Evolutionary conservation across 2,113 vertebrate genomes (phyloP).

Genomic region (Candoia aspera): DNA sequence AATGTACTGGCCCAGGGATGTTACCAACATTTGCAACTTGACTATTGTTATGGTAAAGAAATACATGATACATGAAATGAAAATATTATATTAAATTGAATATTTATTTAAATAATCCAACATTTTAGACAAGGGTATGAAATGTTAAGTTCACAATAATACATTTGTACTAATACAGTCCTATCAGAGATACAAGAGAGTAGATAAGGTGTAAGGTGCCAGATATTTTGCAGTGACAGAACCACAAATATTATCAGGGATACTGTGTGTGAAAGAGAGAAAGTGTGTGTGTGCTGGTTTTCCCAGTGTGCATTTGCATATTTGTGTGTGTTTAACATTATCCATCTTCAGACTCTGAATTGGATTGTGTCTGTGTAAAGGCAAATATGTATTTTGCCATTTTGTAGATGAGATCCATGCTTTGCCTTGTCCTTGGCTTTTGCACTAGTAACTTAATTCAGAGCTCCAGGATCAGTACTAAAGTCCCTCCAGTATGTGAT

Average conservation of each 20-base stretch:
- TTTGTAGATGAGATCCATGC: too few species aligned
- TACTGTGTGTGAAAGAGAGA: not conserved
- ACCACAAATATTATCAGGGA: not conserved
- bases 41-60: not conserved
- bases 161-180: not conserved
- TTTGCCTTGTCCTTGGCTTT: too few species aligned
- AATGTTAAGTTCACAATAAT: not conserved
- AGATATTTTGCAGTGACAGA: not conserved
- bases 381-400: not conserved
- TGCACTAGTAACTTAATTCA: too few species aligned
- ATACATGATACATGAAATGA: not conserved
- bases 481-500: not conserved
- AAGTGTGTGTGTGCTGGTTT: not conserved
- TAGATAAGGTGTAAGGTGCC: not conserved
- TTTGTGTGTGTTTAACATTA: not conserved
- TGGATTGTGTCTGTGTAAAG: not conserved
- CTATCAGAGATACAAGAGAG: not conserved
- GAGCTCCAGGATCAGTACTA: too few species aligned
- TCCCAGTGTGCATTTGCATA: not conserved
- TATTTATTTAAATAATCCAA: not conserved
- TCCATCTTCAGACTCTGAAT: not conserved
- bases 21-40: not conserved
- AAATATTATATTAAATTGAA: not conserved
- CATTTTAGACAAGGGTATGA: not conserved
- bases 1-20: not conserved